Base-by-base conservation (phyloP, 2,888 invertebrate species). In the Hedya salicella region DNA sequence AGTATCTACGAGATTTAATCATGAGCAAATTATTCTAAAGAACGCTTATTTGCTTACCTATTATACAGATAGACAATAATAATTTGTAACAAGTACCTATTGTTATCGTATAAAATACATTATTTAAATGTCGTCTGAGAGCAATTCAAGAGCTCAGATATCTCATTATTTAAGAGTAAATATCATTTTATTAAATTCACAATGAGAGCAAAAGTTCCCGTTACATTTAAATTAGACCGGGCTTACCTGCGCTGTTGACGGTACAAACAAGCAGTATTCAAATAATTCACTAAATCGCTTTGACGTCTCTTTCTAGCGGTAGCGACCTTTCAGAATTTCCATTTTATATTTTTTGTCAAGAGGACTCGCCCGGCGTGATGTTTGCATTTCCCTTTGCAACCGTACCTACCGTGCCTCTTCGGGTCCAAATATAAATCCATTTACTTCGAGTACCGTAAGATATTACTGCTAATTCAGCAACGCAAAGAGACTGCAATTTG, bases 311-410 rank as follows among this genome's bases (percentile, higher is more conserved):
- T 61, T 61, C 60, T 54, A 60, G 40, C 53, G 48, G 65, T 53
- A 63, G 30, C 49, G 39, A 66, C 66, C 66, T 66, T 66, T 49
- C 48, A 36, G 66, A 66, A 66, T 66, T 61, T 66, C 49, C 61
- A 66, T 66, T 66, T 61, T 66, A 61, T 61, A 49, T 66, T 65
- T 63, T 60, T 61, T 32, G 53, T 54, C 54, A 61, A 66, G 61
- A 54, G 54, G 61, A 54, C 54, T 48, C 49, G 60, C 54, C 59
- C 53, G 52, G 25, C 59, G 60, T 48, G 59, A 61, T 54, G 61
- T 66, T 66, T 66, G 61, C 61, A 66, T 66, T 54, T 54, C 32
- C 48, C 61, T 66, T 61, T 61, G 60, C 61, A 40, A 42, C 21
- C 48, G 32, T 30, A 57, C 57, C 49, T 53, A n/a, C n/a, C n/a